Percentiles rank a stretch among this genome's conserved stretches.
These are phyloP conservation scores for Tipula unca DNA, from an alignment of 2,888 invertebrate genomes.

Conservation along the genomic window DNA sequence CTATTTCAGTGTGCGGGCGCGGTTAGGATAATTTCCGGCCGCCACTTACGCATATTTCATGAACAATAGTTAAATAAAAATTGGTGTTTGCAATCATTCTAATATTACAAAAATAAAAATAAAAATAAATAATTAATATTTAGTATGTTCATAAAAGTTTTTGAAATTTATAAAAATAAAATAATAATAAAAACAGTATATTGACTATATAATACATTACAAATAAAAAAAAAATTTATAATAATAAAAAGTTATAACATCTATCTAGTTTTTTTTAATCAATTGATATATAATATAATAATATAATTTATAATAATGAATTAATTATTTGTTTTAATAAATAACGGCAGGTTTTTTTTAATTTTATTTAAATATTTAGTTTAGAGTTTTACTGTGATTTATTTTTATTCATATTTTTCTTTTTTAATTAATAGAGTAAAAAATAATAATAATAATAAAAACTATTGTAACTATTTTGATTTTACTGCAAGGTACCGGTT, in stretches of 20 bases:
- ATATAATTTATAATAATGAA: constrained; percentile 15
- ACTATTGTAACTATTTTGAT: constrained; percentile 25
- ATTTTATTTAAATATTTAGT: background rate
- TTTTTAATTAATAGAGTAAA: constrained; percentile 8
- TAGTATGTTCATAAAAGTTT: background rate
- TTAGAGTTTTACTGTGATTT: background rate
- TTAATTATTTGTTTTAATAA: constrained; percentile 9
- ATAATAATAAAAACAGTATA: background rate
- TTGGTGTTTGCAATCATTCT: background rate
- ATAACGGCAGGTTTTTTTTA: constrained; percentile 18
- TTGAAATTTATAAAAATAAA: background rate
- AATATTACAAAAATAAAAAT: background rate
- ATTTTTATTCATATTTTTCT: background rate
- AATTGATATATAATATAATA: constrained; percentile 15
- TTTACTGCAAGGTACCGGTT: constrained; percentile 27
- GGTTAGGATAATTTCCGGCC: background rate
- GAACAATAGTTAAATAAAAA: background rate
- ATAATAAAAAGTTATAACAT: constrained; percentile 18
- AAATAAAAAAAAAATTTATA: background rate
- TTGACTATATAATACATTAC: background rate
- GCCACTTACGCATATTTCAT: background rate
- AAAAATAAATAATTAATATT: background rate
- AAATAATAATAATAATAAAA: background rate
- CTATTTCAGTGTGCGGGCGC: background rate
- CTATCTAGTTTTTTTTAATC: constrained; percentile 14